phyloP scores from a whole-genome alignment of 2,113 vertebrate species.

The Eudyptes chrysolophus region DNA sequence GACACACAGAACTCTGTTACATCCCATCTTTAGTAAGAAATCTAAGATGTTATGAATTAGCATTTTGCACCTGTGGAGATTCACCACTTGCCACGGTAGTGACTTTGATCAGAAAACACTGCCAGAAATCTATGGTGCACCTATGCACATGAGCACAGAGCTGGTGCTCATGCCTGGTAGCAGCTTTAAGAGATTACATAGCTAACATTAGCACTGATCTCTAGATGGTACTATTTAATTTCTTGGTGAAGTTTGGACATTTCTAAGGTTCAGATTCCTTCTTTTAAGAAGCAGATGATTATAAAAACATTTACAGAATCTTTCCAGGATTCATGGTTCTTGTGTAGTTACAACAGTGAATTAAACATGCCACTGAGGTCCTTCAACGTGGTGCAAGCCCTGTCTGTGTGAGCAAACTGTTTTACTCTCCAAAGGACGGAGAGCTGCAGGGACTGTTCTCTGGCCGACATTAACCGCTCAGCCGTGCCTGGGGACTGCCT shows the following conservation, averaged over 20 bases:
- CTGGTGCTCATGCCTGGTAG: not conserved
- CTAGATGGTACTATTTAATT: not conserved
- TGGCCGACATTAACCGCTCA: fast-evolving
- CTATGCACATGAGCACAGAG: not conserved
- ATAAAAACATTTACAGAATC: not conserved
- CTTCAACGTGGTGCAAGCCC: not conserved
- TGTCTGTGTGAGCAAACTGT: not conserved
- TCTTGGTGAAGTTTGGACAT: not conserved
- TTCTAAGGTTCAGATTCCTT: not conserved
- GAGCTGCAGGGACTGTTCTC: not conserved
- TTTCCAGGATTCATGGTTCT: not conserved
- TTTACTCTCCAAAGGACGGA: not conserved
- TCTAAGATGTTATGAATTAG: not conserved
- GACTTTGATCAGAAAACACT: constrained; percentile 35
- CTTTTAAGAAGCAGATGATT: not conserved
- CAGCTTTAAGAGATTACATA: not conserved
- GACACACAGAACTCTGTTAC: constrained; percentile 52
- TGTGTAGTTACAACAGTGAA: fast-evolving
- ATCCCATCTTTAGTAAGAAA: constrained; percentile 49
- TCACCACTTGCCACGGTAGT: constrained; percentile 46
- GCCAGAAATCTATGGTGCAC: constrained; percentile 37
- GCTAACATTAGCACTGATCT: not conserved
- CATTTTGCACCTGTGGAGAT: constrained; percentile 47
- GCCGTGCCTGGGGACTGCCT: too few species aligned
- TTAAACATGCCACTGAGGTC: not conserved